phyloP scores from a whole-genome alignment of 2,113 vertebrate species.

The Tetraodon nigroviridis region DNA sequence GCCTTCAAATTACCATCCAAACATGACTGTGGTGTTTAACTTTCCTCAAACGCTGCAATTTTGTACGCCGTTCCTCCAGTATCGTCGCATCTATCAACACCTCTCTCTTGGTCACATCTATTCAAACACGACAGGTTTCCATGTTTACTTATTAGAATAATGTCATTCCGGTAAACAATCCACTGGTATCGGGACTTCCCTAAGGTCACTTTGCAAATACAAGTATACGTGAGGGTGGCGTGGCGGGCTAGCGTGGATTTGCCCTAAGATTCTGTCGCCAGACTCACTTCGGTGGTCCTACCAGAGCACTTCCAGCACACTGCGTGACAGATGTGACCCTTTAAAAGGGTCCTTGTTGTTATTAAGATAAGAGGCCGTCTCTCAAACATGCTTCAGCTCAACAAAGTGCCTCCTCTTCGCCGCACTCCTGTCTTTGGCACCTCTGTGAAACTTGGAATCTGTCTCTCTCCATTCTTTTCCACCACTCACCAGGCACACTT shows the following conservation, averaged over 20 bases:
- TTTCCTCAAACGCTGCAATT: too few relatives aligned
- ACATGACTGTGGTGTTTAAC: background rate
- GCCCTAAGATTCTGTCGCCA: background rate
- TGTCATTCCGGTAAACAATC: background rate
- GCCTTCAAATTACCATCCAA: background rate
- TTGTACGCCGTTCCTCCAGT: background rate
- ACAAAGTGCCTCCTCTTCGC: constrained; percentile 76
- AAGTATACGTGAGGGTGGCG: background rate
- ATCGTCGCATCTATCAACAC: background rate
- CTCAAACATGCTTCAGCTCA: constrained; percentile 65
- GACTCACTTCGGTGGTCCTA: constrained; percentile 29
- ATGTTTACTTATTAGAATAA: background rate
- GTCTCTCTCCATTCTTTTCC: constrained; percentile 47
- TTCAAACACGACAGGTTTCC: background rate
- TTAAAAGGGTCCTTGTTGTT: constrained; percentile 72
- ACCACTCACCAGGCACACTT: constrained; percentile 10
- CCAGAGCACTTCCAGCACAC: constrained; percentile 39
- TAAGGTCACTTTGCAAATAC: background rate
- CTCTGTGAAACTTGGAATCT: constrained; percentile 36
- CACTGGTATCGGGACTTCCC: background rate
- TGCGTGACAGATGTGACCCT: constrained; percentile 60
- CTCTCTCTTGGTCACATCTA: background rate
- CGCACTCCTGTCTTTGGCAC: constrained; percentile 64
- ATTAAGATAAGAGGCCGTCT: constrained; percentile 75
- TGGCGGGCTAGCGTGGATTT: background rate